These are phyloP conservation scores for Eulemur albifrons DNA, from an alignment of 2,797 vertebrate genomes.

Conservation along the genomic window DNA sequence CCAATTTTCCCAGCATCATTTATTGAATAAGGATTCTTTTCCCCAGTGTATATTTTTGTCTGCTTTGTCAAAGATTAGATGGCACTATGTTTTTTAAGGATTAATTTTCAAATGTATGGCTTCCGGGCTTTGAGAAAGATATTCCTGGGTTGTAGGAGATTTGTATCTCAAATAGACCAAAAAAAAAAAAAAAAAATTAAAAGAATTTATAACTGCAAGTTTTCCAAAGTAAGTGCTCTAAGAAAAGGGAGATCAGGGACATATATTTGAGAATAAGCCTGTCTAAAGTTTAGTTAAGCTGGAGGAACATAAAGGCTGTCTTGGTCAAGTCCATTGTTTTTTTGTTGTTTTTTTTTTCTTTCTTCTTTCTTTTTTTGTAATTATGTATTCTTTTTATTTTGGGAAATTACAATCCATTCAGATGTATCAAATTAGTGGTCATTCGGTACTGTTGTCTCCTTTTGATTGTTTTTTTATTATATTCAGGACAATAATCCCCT, in stretches of 20 bases:
- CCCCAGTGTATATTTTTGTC: too few relatives aligned
- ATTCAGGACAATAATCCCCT: not conserved
- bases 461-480: not conserved
- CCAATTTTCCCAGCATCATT: too few relatives aligned
- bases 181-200: too few relatives aligned
- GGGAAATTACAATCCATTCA: not conserved
- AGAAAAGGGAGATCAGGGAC: not conserved
- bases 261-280: not conserved
- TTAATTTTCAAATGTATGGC: not conserved
- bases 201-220: not conserved
- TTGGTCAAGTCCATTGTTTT: not conserved
- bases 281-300: not conserved
- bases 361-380: not conserved
- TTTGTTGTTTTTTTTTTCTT: not conserved
- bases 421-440: not conserved
- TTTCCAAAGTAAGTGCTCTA: not conserved
- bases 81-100: not conserved
- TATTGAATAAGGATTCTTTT: too few relatives aligned
- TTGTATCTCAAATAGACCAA: not conserved
- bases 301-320: too few relatives aligned
- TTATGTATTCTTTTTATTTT: not conserved
- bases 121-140: not conserved
- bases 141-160: not conserved
- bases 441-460: not conserved
- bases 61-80: too few relatives aligned